These are phyloP conservation scores for Scortum barcoo DNA, from an alignment of 2,113 vertebrate genomes.

Conservation along the genomic window DNA sequence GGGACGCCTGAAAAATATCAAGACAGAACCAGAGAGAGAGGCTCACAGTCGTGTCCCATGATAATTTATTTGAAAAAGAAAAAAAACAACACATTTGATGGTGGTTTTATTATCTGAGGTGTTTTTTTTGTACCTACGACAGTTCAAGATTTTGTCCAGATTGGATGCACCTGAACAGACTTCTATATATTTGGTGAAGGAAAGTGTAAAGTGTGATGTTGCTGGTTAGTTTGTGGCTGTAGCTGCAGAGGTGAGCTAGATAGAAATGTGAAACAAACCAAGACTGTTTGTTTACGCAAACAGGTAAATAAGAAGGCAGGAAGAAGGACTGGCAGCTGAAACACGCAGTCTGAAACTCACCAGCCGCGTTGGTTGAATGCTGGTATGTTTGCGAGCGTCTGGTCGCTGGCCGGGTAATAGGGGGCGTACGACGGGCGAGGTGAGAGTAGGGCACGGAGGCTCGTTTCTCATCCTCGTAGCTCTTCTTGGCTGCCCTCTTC, in stretches of 20 bases:
- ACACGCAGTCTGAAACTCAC: conserved; percentile 79
- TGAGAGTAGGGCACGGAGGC: conserved; percentile 96
- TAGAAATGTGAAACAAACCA: background rate
- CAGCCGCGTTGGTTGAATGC: conserved; percentile 98
- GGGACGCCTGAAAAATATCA: conserved; percentile 88
- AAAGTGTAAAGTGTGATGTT: background rate
- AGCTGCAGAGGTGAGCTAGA: background rate
- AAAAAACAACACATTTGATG: background rate
- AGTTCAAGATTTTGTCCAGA: background rate
- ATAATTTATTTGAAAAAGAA: background rate
- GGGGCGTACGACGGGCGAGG: conserved; percentile 95
- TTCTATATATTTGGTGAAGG: background rate
- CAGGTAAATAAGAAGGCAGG: background rate
- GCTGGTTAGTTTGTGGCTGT: background rate
- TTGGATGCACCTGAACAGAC: background rate
- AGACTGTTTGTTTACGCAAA: background rate
- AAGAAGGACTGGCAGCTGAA: background rate
- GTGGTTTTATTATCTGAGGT: background rate
- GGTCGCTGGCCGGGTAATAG: conserved; percentile 96
- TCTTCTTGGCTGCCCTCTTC: conserved; percentile 98
- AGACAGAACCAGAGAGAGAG: too few species aligned
- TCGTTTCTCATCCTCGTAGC: conserved; percentile 98
- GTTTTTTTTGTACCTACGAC: background rate
- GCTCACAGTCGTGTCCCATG: background rate
- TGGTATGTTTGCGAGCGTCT: conserved; percentile 92